A percentile compares a stretch with the other conserved stretches of the same genome.
phyloP scores from a whole-genome alignment of 1,140 invertebrate species.

The Drosophila pandora region DNA sequence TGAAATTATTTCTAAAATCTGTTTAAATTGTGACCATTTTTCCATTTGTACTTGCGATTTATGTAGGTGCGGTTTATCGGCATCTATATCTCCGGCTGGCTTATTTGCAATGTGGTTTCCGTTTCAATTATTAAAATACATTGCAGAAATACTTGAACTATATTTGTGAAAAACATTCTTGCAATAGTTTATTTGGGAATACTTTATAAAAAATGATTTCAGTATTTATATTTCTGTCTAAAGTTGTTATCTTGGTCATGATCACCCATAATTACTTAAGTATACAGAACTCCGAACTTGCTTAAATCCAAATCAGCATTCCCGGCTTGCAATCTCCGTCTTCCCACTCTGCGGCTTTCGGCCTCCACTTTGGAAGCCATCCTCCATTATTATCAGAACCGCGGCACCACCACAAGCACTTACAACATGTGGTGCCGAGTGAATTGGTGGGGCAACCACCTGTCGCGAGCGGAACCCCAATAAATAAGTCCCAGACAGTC shows the following conservation, averaged over 20 bases:
- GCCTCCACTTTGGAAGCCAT: neutral
- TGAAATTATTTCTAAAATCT: conserved; percentile 18
- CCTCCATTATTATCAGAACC: conserved; percentile 8
- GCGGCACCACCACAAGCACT: conserved; percentile 12
- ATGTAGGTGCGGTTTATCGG: conserved; percentile 6
- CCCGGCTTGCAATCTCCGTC: neutral
- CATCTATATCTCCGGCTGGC: neutral
- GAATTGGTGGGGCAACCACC: conserved; percentile 64
- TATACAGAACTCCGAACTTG: neutral
- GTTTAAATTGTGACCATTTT: conserved; percentile 12
- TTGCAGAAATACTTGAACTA: neutral
- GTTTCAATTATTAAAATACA: neutral
- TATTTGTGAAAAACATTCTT: neutral
- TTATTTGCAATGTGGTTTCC: conserved; percentile 1
- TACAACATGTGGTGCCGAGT: conserved; percentile 29
- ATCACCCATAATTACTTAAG: neutral
- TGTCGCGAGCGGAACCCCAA: conserved; percentile 65
- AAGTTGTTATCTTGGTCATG: too few relatives aligned
- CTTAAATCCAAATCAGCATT: conserved; percentile 1
- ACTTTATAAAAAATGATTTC: too few relatives aligned
- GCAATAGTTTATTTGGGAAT: neutral
- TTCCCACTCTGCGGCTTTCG: neutral
- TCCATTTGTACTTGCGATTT: neutral
- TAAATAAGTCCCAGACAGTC: conserved; percentile 54
- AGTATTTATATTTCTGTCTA: too few relatives aligned